phyloP scores from a whole-genome alignment of 2,797 vertebrate species.

The Urophycis tenuis region DNA sequence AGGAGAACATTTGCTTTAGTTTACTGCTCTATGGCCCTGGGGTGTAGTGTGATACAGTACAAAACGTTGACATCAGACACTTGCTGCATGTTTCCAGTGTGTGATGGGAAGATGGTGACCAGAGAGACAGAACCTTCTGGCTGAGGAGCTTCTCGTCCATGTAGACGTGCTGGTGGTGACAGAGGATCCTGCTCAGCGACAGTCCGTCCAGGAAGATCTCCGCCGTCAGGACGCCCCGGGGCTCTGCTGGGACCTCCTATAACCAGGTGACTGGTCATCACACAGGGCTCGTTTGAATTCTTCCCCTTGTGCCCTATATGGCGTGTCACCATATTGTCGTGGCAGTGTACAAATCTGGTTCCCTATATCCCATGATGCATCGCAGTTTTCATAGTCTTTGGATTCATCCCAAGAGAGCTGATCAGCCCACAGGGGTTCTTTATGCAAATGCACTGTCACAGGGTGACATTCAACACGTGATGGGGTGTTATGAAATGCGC shows the following conservation, averaged over 20 bases:
- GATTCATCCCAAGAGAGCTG: no score
- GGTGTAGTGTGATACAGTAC: not conserved
- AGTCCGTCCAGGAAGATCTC: conserved; percentile 76
- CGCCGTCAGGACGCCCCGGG: conserved; percentile 64
- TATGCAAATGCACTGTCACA: not conserved
- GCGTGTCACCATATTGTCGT: no score
- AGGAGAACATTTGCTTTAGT: conserved; percentile 21
- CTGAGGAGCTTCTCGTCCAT: conserved; percentile 21
- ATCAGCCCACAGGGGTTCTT: not conserved
- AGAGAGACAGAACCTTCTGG: not conserved
- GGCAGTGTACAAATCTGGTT: not conserved
- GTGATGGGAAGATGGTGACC: not conserved
- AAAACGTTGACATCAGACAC: not conserved
- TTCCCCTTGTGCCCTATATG: not conserved
- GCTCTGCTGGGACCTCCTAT: conserved; percentile 74
- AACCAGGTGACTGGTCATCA: not conserved
- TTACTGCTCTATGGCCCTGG: not conserved
- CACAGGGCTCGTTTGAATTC: not conserved
- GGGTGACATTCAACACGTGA: no score
- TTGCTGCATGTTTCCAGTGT: not conserved
- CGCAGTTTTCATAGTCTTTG: no score
- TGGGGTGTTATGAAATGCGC: no score
- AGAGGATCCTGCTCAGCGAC: conserved; percentile 78
- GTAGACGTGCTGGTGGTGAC: conserved; percentile 67
- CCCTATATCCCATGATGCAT: no score